Conservation (phyloP, 2,797 vertebrate species). For the Sylvia borin region DNA sequence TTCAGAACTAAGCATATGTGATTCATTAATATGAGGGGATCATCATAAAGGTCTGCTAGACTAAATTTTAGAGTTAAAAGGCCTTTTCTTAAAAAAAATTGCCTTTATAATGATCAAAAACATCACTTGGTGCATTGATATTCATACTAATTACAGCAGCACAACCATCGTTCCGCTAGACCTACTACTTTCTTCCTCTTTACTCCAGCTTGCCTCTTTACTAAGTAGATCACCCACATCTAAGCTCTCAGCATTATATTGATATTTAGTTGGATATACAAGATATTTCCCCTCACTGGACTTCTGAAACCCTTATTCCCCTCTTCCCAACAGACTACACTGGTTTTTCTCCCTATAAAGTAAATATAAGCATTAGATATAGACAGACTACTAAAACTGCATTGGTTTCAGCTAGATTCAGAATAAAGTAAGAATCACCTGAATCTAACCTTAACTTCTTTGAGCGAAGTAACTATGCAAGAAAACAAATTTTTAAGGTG, state of each 20-base stretch:
- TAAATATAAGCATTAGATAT: background rate
- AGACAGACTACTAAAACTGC: background rate
- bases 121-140: background rate
- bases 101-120: background rate
- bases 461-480: background rate
- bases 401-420: background rate
- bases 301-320: fast-evolving
- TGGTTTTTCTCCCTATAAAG: background rate
- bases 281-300: background rate
- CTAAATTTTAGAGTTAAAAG: background rate
- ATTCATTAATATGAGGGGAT: background rate
- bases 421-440: background rate
- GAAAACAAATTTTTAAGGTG: background rate
- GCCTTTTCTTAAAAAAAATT: background rate
- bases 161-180: background rate
- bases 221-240: background rate
- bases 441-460: background rate
- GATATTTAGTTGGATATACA: background rate
- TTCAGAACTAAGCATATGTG: background rate
- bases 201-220: background rate
- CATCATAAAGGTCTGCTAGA: background rate
- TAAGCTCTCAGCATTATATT: background rate
- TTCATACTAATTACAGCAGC: background rate
- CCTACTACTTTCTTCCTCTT: background rate
- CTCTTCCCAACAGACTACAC: background rate